Evolutionary conservation across 2,888 invertebrate genomes (phyloP), one percentile per base, ranked within the genome.

Genomic region (Nephrotoma guestfalica): DNA sequence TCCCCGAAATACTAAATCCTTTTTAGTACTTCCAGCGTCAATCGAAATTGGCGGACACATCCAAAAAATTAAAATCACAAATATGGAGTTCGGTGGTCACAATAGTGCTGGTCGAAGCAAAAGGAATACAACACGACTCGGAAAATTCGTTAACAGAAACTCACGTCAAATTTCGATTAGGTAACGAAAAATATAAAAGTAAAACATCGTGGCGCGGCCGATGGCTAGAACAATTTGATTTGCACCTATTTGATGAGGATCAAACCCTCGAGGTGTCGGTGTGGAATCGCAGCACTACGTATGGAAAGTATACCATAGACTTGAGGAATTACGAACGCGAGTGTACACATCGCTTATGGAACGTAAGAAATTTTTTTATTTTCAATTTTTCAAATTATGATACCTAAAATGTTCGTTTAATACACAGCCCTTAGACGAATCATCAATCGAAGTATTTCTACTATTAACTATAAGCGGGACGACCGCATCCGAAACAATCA

Each of bases 61-160:
- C 96, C 90, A 95, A 95, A 90, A 93, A 96, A 87, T 92, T 97
- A 86, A 98, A 98, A 92, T 97, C 96, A 42, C 98, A 99, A 92
- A 97, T 98, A 90, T 99, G 99, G 99, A 97, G 97, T 90, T 97
- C 97, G 2, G 97, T 98, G 87, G 98, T 99, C 51, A 99, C 98
- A 87, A 97, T 99, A 89, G 96, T 99, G n/a, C 93, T 99, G 88
- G 97, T 99, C 41, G 98, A 99, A 91, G 99, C 98, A 11, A 97
- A 95, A 92, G 96, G 97, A 90, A 93, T 99, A 87, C 94, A 96
- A 2, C 96, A 97, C 94, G 97, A 97, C 90, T 94, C 96, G 88
- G 97, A 97, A 89, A 94, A 94, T n/a, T 95, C 97, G 88, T 94
- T 96, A 88, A 96, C 96, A 89, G 98, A 98, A 91, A 97, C 98